A percentile compares a stretch with the other conserved stretches of the same genome.
phyloP scores from a whole-genome alignment of 1,140 invertebrate species.

The Brachionus manjavacas region DNA sequence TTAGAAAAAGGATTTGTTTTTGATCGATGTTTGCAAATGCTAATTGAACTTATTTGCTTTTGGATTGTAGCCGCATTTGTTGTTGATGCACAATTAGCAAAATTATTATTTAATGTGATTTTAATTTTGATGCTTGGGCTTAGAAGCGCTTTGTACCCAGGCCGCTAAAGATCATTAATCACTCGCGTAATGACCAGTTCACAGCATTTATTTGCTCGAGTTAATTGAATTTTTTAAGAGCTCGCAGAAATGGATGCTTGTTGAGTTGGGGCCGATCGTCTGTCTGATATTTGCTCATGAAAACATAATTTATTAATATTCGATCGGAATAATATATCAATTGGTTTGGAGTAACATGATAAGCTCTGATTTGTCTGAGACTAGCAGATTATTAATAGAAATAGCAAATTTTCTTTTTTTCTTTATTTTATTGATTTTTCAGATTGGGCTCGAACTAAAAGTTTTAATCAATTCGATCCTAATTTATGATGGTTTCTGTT shows the following conservation, averaged over 20 bases:
- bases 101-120: background rate
- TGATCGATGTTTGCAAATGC: background rate
- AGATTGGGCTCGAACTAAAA: background rate
- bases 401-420: background rate
- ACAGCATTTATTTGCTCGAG: background rate
- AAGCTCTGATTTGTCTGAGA: background rate
- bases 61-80: background rate
- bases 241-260: background rate
- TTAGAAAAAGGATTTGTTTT: background rate
- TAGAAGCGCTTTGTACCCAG: background rate
- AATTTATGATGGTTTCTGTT: background rate
- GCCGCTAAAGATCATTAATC: background rate
- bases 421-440: background rate
- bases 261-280: background rate
- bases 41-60: background rate
- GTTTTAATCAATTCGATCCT: background rate
- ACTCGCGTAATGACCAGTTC: background rate
- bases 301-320: slow-evolving; percentile 2
- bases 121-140: background rate
- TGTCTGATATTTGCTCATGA: background rate
- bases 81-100: background rate
- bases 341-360: background rate
- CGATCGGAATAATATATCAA: background rate
- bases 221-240: background rate
- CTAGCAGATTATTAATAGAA: background rate